Percentiles rank a stretch among this genome's conserved stretches.
These are phyloP conservation scores for Pemphredon lugubris DNA, from an alignment of 2,888 invertebrate genomes.

Conservation along the genomic window DNA sequence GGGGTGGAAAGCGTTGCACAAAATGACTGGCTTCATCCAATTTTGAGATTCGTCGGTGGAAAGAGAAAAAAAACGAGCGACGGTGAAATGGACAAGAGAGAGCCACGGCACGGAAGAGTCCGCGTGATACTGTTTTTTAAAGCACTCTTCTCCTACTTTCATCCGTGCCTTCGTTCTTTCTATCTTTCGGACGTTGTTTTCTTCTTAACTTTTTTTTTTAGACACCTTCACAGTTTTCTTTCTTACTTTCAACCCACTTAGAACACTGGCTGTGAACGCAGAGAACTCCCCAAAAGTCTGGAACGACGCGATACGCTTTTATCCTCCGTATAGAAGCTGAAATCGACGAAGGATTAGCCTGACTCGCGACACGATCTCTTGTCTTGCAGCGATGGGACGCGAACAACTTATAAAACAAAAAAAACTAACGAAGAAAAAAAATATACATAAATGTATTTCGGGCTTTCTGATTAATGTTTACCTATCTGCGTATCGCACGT, in stretches of 20 bases:
- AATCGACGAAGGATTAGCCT: slow-evolving; percentile 20
- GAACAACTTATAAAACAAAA: no score
- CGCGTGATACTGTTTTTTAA: slow-evolving; percentile 27
- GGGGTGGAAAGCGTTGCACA: slow-evolving; percentile 49
- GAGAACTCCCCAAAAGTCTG: background rate
- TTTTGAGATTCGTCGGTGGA: background rate
- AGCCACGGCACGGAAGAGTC: slow-evolving; percentile 24
- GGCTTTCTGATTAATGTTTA: no score
- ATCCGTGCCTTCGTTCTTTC: background rate
- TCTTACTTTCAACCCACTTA: background rate
- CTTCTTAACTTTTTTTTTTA: background rate
- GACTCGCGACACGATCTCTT: slow-evolving; percentile 16
- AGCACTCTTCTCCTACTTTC: slow-evolving; percentile 33
- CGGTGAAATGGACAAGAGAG: background rate
- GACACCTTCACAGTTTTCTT: background rate
- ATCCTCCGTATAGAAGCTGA: no score
- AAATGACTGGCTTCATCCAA: slow-evolving; percentile 31
- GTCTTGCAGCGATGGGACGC: background rate
- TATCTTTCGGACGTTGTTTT: background rate
- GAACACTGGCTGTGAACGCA: slow-evolving; percentile 13
- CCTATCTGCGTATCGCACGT: no score
- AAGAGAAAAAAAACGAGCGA: slow-evolving; percentile 1
- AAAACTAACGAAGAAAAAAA: no score
- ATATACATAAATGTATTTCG: no score
- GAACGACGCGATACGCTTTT: no score